These are phyloP conservation scores for Heteronetta atricapilla DNA, from an alignment of 2,113 vertebrate species.

Conservation along the genomic window DNA sequence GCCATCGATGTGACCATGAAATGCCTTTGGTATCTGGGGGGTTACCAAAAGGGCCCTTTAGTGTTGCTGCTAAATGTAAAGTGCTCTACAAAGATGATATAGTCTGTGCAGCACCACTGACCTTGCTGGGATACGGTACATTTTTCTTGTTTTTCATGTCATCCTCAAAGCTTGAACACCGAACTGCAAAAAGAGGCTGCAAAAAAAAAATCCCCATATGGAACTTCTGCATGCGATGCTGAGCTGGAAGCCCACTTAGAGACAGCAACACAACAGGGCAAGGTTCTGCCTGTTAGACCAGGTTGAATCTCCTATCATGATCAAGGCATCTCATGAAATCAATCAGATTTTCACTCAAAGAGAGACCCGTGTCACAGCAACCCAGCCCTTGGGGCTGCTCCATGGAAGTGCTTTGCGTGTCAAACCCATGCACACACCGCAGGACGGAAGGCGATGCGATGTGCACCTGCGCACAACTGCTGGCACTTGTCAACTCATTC, in stretches of 20 bases:
- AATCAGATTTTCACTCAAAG: background rate
- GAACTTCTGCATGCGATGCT: background rate
- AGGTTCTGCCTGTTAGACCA: background rate
- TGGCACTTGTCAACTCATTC: background rate
- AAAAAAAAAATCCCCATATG: background rate
- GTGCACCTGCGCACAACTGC: background rate
- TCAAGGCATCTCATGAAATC: background rate
- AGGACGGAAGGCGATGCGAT: background rate
- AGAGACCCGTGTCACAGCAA: rapidly evolving
- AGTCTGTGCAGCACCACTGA: background rate
- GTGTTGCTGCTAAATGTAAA: background rate
- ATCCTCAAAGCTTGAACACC: background rate
- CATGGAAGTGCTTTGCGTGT: background rate
- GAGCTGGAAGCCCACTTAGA: background rate
- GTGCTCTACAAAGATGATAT: background rate
- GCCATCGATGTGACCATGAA: background rate
- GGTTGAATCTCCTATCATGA: background rate
- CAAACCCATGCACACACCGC: background rate
- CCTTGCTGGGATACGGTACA: background rate
- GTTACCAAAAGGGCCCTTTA: background rate
- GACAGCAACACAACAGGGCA: background rate
- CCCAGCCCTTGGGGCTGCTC: background rate
- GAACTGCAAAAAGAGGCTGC: background rate
- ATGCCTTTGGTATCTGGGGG: background rate
- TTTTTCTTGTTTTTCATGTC: background rate